Percentiles rank a stretch among this genome's conserved stretches.
Evolutionary conservation across 2,797 vertebrate species (phyloP).

Genomic region (Lindbergichthys nudifrons): DNA sequence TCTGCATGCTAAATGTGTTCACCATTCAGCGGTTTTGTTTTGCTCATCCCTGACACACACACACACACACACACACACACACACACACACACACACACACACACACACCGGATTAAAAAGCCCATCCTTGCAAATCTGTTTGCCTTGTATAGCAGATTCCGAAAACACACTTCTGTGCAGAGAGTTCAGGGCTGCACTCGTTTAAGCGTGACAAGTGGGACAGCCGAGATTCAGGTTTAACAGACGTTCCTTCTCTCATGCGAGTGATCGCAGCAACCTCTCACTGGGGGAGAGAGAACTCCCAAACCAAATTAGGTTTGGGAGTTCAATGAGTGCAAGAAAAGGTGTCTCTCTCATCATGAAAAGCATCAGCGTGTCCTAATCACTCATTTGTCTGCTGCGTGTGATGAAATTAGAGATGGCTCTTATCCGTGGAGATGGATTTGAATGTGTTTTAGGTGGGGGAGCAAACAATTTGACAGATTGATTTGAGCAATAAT

Average conservation of each 20-base stretch:
- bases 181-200: slow-evolving; percentile 13
- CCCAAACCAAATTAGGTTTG: slow-evolving; percentile 44
- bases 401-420: slow-evolving; percentile 30
- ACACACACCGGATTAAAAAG: slow-evolving; percentile 53
- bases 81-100: slow-evolving; percentile 43
- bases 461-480: slow-evolving; percentile 41
- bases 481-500: slow-evolving; percentile 60
- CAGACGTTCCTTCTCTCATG: slow-evolving; percentile 22
- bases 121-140: slow-evolving; percentile 50
- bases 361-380: not conserved
- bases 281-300: too few relatives aligned
- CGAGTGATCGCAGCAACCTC: slow-evolving; percentile 30
- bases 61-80: slow-evolving; percentile 44
- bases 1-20: slow-evolving; percentile 39
- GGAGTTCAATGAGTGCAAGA: slow-evolving; percentile 45
- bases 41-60: slow-evolving; percentile 58
- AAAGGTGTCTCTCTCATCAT: slow-evolving; percentile 7
- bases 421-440: slow-evolving; percentile 42
- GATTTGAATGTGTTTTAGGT: slow-evolving; percentile 34
- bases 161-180: not conserved
- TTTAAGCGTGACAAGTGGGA: not conserved
- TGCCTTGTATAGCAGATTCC: slow-evolving; percentile 32
- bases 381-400: slow-evolving; percentile 5
- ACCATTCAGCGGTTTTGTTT: slow-evolving; percentile 50
- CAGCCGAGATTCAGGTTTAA: slow-evolving; percentile 34